Evolutionary conservation across 2,113 vertebrate genomes (phyloP).

Genomic region (cat (Felis catus)): F.catus_Fca126_mat1.0 CM031420.1:36219501-36220000

Average conservation of each 20-base stretch:
- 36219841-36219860: background rate
- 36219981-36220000: background rate
- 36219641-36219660: background rate
- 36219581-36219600: slow-evolving; percentile 33
- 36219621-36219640: slow-evolving; percentile 12
- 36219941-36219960: background rate
- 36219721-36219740: background rate
- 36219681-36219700: slow-evolving; percentile 26
- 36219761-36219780: background rate
- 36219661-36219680: background rate
- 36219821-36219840: background rate
- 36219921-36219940: background rate
- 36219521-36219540: slow-evolving; percentile 66
- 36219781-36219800: slow-evolving; percentile 3
- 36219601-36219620: background rate
- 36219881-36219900: background rate
- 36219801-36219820: background rate
- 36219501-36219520: slow-evolving; percentile 47
- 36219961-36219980: background rate
- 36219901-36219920: background rate
- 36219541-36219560: slow-evolving; percentile 67
- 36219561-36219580: slow-evolving; percentile 60
- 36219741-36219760: background rate
- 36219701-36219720: background rate
- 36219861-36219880: background rate